A percentile compares a stretch with the other conserved stretches of the same genome.
These are phyloP conservation scores for Acanthopagrus latus DNA, from an alignment of 2,797 vertebrate species.

Conservation along the genomic window DNA sequence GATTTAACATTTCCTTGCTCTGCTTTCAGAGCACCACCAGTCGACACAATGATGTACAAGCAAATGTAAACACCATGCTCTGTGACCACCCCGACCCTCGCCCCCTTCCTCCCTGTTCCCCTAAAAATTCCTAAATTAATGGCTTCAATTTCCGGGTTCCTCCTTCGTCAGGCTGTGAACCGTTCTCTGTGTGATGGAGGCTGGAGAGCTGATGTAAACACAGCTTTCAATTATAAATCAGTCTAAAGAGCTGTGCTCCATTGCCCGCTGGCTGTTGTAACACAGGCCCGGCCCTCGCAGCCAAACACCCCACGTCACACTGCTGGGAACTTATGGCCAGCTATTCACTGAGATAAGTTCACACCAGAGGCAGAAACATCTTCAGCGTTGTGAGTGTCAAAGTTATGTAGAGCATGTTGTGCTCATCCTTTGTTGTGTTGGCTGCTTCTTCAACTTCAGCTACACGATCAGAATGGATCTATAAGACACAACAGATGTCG, in stretches of 20 bases:
- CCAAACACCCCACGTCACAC: constrained; percentile 46
- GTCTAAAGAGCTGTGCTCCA: constrained; percentile 60
- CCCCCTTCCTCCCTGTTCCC: constrained; percentile 18
- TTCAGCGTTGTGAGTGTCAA: constrained; percentile 19
- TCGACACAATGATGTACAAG: constrained; percentile 59
- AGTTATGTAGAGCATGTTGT: constrained; percentile 53
- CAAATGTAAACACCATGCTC: constrained; percentile 66
- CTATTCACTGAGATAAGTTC: constrained; percentile 42
- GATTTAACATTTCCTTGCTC: constrained; percentile 72
- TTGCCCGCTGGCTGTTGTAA: constrained; percentile 63
- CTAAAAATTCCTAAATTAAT: constrained; percentile 54
- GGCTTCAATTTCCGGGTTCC: constrained; percentile 58
- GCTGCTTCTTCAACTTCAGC: neutral
- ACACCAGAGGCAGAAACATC: constrained; percentile 41
- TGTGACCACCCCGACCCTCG: constrained; percentile 31
- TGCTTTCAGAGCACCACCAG: constrained; percentile 38
- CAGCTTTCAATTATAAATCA: constrained; percentile 81
- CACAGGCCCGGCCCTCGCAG: constrained; percentile 65
- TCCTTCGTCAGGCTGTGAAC: constrained; percentile 48
- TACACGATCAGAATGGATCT: neutral
- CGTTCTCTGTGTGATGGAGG: constrained; percentile 57
- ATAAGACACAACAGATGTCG: neutral
- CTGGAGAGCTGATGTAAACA: constrained; percentile 77
- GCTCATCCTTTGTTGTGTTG: constrained; percentile 39
- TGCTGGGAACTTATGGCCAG: constrained; percentile 50